Percentiles rank a stretch among this genome's conserved stretches.
Conservation (phyloP, 1,140 invertebrate genomes). For the Neotoxoptera formosana region DNA sequence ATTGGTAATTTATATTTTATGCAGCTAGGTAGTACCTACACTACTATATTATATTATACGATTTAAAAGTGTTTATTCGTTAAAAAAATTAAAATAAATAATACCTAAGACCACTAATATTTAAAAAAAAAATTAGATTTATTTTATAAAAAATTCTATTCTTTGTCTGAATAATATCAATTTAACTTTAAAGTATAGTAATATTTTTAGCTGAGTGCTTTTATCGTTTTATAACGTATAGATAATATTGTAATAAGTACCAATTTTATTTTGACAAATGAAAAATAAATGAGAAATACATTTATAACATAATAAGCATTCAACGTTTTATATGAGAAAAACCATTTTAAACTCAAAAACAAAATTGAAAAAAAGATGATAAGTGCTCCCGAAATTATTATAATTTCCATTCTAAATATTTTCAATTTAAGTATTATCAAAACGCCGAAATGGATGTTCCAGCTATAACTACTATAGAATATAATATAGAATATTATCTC, state of each 20-base stretch:
- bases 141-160: background rate
- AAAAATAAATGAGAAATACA: background rate
- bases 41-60: too few relatives aligned
- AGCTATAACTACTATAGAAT: background rate
- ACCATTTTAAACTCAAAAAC: background rate
- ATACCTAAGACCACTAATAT: background rate
- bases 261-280: background rate
- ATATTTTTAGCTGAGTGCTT: background rate
- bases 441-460: background rate
- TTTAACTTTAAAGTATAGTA: background rate
- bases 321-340: background rate
- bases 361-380: background rate
- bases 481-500: background rate
- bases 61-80: too few relatives aligned
- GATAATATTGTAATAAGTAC: background rate
- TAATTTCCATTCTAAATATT: background rate
- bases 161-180: background rate
- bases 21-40: too few relatives aligned
- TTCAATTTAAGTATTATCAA: background rate
- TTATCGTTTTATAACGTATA: background rate
- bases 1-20: too few relatives aligned
- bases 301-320: background rate
- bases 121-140: background rate
- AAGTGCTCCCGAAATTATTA: background rate
- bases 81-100: too few relatives aligned